phyloP scores from a whole-genome alignment of 2,113 vertebrate species.

The Athene noctua region DNA sequence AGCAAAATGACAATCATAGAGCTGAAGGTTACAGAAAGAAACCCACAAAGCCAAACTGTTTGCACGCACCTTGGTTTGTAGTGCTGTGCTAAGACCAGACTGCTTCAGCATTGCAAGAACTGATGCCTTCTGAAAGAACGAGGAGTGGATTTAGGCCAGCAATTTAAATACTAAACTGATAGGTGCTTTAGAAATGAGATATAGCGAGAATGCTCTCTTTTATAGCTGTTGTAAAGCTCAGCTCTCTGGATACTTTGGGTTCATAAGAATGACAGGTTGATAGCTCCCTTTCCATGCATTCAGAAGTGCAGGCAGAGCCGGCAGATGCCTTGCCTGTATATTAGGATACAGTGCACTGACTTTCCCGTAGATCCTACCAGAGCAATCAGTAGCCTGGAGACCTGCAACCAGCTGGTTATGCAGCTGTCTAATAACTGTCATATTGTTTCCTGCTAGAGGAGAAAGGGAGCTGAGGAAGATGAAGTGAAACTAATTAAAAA shows the following conservation, averaged over 20 bases:
- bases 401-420: slow-evolving; percentile 54
- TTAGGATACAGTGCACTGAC: neutral
- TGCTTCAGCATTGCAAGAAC: neutral
- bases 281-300: slow-evolving; percentile 16
- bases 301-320: neutral
- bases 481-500: slow-evolving; percentile 52
- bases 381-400: slow-evolving; percentile 40
- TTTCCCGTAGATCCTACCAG: neutral
- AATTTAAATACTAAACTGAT: neutral
- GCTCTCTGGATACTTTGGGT: neutral
- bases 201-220: neutral
- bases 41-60: neutral
- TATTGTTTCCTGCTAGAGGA: slow-evolving; percentile 1
- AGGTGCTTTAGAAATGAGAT: neutral
- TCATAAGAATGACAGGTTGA: neutral
- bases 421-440: slow-evolving; percentile 56
- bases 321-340: slow-evolving; percentile 23
- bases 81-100: neutral
- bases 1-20: neutral
- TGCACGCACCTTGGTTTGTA: neutral
- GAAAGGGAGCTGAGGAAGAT: neutral
- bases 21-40: neutral
- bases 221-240: neutral
- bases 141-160: neutral
- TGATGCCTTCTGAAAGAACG: neutral